Percentiles rank a stretch among this genome's conserved stretches.
These are phyloP conservation scores for Batillaria attramentaria DNA, from an alignment of 1,140 invertebrate species.

Conservation along the genomic window DNA sequence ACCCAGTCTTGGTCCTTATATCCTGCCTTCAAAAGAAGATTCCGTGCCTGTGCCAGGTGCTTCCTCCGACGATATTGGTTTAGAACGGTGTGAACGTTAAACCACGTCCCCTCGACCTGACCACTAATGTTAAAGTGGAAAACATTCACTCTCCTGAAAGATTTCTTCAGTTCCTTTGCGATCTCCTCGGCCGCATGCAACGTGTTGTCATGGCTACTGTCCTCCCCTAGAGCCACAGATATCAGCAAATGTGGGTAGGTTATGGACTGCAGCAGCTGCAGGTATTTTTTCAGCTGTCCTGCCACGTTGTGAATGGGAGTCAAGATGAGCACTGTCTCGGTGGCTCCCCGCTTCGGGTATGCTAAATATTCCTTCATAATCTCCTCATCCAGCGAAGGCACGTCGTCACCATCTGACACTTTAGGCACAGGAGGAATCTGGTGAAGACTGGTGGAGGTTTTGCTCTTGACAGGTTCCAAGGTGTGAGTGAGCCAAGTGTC, in stretches of 20 bases:
- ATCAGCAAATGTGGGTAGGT: constrained; percentile 61
- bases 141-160: constrained; percentile 49
- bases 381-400: constrained; percentile 41
- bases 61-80: constrained; percentile 54
- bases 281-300: constrained; percentile 47
- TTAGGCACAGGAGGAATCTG: constrained; percentile 51
- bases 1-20: constrained; percentile 61
- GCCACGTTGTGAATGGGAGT: constrained; percentile 64
- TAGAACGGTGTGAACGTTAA: constrained; percentile 44
- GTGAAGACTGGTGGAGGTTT: neutral
- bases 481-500: neutral
- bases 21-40: constrained; percentile 51
- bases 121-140: constrained; percentile 54
- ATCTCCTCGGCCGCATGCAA: constrained; percentile 43
- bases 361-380: constrained; percentile 44
- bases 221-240: constrained; percentile 65
- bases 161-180: constrained; percentile 46
- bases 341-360: constrained; percentile 38
- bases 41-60: constrained; percentile 63
- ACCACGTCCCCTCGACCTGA: constrained; percentile 49
- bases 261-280: constrained; percentile 51
- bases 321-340: constrained; percentile 57
- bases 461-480: neutral
- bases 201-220: constrained; percentile 62
- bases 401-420: constrained; percentile 49